Base-by-base conservation (phyloP, 1,140 invertebrate genomes). In the Drosophila malerkotliana region DNA sequence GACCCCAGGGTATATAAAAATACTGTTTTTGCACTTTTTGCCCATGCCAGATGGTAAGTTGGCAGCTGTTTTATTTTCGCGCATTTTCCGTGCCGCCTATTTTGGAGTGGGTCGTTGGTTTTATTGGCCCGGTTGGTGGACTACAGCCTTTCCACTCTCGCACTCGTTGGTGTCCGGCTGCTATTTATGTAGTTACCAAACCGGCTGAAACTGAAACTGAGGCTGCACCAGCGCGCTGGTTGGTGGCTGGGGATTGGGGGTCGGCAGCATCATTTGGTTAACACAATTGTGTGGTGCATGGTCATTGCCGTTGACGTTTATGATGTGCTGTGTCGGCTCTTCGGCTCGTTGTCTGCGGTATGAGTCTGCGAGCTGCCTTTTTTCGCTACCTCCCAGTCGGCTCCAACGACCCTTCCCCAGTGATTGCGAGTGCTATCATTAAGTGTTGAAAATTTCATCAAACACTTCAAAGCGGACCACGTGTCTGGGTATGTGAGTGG, bases 401-500 rank as follows among this genome's bases (percentile, higher is more conserved):
- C 21, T 24, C 34, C 37, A 28, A 28, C 7, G 37, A 32, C 39
- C 47, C 62, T 37, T 57, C 58, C 48, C 47, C 64, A 10, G 7
- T 37, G 60, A n/a, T 60, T 69, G 81, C 83, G 83, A 83, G 83
- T 71, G 72, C 84, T 77, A 88, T 88, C 83, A 88, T 89, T 88
- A 89, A 88, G 84, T 83, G 83, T 79, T 87, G 83, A 88, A 88
- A 88, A 88, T 88, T 88, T 77, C 83, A 88, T 88, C 83, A 88
- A 88, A 87, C 82, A 87, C 82, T 87, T 87, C 83, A 82, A 87
- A 85, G 74, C 64, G 82, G 55, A 78, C 69, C 74, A 77, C 69
- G 81, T 69, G 80, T 63, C 49, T 28, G 44, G 28, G 28, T 45
- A 44, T 54, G 21, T 10, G 21, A 32, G 44, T 45, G 21, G 26